A percentile compares a stretch with the other conserved stretches of the same genome.
phyloP scores from a whole-genome alignment of 2,113 vertebrate species.

The Propithecus coquereli region DNA sequence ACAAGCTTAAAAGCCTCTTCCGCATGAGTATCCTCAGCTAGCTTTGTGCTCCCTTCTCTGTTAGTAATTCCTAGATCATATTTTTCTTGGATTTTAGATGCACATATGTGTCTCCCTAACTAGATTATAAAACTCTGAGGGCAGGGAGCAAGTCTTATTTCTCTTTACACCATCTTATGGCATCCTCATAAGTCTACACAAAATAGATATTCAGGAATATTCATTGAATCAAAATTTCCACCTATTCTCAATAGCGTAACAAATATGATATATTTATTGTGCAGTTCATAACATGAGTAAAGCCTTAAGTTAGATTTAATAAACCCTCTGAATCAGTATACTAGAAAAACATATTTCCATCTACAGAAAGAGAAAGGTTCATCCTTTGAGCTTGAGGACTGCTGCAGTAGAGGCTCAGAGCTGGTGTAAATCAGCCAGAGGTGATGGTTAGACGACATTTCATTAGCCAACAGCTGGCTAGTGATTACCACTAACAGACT shows the following conservation, averaged over 20 bases:
- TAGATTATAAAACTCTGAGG: background rate
- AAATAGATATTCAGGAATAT: background rate
- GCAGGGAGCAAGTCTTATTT: background rate
- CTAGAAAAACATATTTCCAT: background rate
- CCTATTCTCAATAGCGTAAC: background rate
- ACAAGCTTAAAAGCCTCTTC: background rate
- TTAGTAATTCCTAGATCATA: background rate
- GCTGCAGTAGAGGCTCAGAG: background rate
- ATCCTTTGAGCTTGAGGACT: background rate
- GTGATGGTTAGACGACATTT: background rate
- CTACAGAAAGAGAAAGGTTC: background rate
- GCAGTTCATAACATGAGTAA: background rate
- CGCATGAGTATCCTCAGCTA: background rate
- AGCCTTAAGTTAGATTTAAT: background rate
- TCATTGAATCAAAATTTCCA: background rate
- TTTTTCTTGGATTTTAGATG: background rate
- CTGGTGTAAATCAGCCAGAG: background rate
- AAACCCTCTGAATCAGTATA: background rate
- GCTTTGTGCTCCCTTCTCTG: background rate
- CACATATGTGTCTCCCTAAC: background rate
- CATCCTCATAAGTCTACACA: background rate
- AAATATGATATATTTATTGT: background rate
- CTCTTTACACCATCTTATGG: background rate
- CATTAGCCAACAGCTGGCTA: background rate
- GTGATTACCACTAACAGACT: background rate